Conservation (phyloP, 92 coral and sea anemone species). For the Palythoa grandis region DNA sequence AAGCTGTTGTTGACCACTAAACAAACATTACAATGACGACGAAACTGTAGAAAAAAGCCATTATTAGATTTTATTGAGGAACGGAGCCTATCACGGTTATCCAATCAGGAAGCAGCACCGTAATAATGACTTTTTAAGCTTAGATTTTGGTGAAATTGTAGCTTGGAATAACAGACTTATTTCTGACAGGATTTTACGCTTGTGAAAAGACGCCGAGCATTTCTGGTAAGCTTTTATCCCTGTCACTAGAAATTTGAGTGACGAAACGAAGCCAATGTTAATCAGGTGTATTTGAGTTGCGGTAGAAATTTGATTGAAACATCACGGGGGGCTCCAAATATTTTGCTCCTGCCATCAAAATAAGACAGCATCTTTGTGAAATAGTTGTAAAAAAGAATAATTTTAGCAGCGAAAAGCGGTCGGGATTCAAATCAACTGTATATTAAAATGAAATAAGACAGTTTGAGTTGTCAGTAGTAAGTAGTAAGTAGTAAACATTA, state of each 20-base stretch:
- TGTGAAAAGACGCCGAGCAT: not conserved
- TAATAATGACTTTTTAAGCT: not conserved
- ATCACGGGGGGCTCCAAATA: constrained; percentile 24
- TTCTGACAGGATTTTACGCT: not conserved
- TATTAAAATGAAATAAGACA: constrained; percentile 18
- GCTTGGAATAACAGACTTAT: not conserved
- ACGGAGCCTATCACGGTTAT: not conserved
- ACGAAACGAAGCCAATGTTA: not conserved
- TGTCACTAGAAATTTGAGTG: not conserved
- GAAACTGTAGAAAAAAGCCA: not conserved
- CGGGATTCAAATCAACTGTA: not conserved
- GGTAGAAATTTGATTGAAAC: not conserved
- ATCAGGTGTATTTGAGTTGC: not conserved
- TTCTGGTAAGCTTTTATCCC: not conserved
- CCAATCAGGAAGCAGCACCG: not conserved
- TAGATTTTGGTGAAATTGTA: not conserved
- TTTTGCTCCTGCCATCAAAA: not conserved
- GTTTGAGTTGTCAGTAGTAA: not conserved
- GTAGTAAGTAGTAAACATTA: too few species aligned
- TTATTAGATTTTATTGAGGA: constrained; percentile 8
- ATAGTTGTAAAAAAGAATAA: not conserved
- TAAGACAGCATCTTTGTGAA: not conserved
- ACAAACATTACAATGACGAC: not conserved
- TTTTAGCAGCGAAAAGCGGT: constrained; percentile 20
- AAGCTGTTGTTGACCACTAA: not conserved